Conservation (phyloP, 2,113 vertebrate species). For the Lophius piscatorius region DNA sequence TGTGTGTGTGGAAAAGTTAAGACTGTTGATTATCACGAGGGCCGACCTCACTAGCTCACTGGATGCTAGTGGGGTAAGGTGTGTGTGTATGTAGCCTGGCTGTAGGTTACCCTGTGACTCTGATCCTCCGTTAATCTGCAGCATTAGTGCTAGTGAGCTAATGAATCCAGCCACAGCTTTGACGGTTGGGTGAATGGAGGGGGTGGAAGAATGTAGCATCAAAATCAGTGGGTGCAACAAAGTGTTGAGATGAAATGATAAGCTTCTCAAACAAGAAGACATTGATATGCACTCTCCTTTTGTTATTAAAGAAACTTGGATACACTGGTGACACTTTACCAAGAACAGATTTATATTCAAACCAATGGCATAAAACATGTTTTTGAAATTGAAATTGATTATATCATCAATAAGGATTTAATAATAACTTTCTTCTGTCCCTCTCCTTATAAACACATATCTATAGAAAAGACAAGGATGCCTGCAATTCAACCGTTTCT, state of each 20-base stretch:
- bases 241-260: constrained; percentile 16
- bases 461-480: too few species aligned
- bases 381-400: too few species aligned
- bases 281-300: not conserved
- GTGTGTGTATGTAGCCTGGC: constrained; percentile 47
- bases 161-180: constrained; percentile 58
- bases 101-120: constrained; percentile 55
- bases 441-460: too few species aligned
- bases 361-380: too few species aligned
- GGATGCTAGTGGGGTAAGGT: constrained; percentile 39
- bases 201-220: constrained; percentile 20
- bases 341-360: too few species aligned
- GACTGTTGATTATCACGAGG: constrained; percentile 55
- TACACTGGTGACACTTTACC: too few species aligned
- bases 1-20: constrained; percentile 37
- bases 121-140: constrained; percentile 68
- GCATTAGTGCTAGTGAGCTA: constrained; percentile 65
- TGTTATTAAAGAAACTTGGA: not conserved
- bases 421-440: too few species aligned
- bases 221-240: constrained; percentile 16
- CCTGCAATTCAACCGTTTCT: too few species aligned
- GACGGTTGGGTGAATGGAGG: constrained; percentile 14
- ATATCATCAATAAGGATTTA: too few species aligned
- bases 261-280: constrained; percentile 13
- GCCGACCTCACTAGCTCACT: constrained; percentile 44